Percentiles rank a stretch among this genome's conserved stretches.
Evolutionary conservation across 1,140 invertebrate genomes (phyloP).

Genomic region (Amphibalanus amphitrite): DNA sequence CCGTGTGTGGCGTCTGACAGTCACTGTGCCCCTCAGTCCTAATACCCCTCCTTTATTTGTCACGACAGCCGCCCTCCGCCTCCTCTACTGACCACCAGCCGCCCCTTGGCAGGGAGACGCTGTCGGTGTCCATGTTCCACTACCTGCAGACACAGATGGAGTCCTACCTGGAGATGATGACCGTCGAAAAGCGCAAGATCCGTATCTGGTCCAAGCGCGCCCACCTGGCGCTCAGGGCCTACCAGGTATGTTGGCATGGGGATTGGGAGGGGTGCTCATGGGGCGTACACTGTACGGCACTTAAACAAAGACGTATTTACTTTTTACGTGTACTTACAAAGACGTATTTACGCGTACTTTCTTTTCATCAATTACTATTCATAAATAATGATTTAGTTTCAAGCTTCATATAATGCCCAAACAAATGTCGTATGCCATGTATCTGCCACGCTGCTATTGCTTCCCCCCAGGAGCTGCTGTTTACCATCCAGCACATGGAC

Average conservation of each 20-base stretch:
- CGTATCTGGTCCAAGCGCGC: constrained; percentile 62
- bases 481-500: constrained; percentile 66
- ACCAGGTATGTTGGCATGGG: constrained; percentile 40
- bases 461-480: constrained; percentile 31
- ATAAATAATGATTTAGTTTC: too few relatives aligned
- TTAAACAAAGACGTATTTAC: too few relatives aligned
- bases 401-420: too few relatives aligned
- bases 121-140: constrained; percentile 77
- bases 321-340: too few relatives aligned
- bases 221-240: constrained; percentile 56
- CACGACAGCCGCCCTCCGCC: neutral
- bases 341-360: too few relatives aligned
- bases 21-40: neutral
- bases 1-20: too few relatives aligned
- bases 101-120: constrained; percentile 48
- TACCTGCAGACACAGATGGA: constrained; percentile 83
- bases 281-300: too few relatives aligned
- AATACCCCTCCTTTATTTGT: neutral
- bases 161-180: constrained; percentile 71
- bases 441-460: too few relatives aligned
- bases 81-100: neutral
- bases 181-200: constrained; percentile 57
- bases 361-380: too few relatives aligned
- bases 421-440: too few relatives aligned
- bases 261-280: too few relatives aligned